Conservation (phyloP, 35 echinoderm and acorn worm genomes). For the Chiridota heheva region DNA sequence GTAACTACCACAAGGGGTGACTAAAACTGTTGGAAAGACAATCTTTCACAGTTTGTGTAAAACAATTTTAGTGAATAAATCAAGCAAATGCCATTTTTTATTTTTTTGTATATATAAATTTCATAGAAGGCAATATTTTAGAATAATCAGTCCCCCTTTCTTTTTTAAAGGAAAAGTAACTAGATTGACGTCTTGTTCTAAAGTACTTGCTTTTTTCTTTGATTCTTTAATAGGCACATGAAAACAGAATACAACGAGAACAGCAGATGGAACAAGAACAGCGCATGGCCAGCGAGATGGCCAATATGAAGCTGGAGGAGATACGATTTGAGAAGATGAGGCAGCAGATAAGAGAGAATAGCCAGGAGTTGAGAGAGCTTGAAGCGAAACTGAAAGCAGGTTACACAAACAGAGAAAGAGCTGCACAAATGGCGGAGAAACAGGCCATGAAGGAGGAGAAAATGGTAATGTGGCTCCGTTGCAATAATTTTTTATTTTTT, state of each 20-base stretch:
- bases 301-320: constrained; percentile 64
- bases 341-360: constrained; percentile 96
- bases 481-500: no score
- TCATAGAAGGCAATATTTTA: no score
- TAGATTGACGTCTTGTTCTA: not conserved
- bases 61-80: no score
- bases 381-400: constrained; percentile 80
- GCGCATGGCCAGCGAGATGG: constrained; percentile 70
- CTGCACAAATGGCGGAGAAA: constrained; percentile 96
- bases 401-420: constrained; percentile 86
- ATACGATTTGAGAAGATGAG: constrained; percentile 75
- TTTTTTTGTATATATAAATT: no score
- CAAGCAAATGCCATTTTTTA: no score
- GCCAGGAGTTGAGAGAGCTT: constrained; percentile 84
- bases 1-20: no score
- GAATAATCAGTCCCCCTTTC: no score
- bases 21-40: no score
- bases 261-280: constrained; percentile 91
- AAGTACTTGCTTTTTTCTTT: not conserved
- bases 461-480: no score
- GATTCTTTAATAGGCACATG: constrained; percentile 53
- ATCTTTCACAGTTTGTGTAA: no score
- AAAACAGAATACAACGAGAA: constrained; percentile 63
- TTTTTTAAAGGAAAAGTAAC: not conserved
- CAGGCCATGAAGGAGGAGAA: constrained; percentile 84